Base-by-base conservation (phyloP, 1,140 invertebrate species). In the Eumaeus atala region DNA sequence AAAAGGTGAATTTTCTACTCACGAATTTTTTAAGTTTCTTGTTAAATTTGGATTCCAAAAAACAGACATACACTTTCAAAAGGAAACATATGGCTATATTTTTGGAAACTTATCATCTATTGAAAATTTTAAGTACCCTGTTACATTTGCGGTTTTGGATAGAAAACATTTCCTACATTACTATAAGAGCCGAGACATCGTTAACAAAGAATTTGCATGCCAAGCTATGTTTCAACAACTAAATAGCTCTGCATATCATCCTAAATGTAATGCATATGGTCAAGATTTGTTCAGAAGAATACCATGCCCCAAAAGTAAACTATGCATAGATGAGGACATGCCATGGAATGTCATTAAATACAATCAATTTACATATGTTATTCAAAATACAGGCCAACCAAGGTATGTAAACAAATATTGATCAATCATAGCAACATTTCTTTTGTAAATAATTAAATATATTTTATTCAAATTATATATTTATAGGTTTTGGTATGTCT, bases 11-110 rank as follows among this genome's bases (percentile, higher is more conserved):
- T 87, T 87, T 70, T 75, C 78, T 34, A 84, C 84, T 14, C 59
- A 68, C 51, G 82, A 84, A 37, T 98, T 97, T 81, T 98, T 97
- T 78, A 92, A 93, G 73, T 97, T 98, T 87, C 88, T 99, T 35
- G 90, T 95, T 3, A 98, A 98, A 87, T 99, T 98, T 85, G 97
- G 97, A 54, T 96, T 98, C 82, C 96, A 98, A 87, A 97, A 98
- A 86, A 97, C 96, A n/a, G 95, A 97, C 79, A 90, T 91, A 17
- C 91, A 95, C 77, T 90, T 93, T 63, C 89, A 92, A 68, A 91
- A 92, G 62, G 92, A 94, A 61, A 96, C 95, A 56, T 93, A 94
- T 86, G 97, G 97, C 28, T 98, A 96, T 80, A 97, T 98, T 66
- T 98, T 96, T 82, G 97, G 97, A 12, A 98, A 98, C 87, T 92